Evolutionary conservation across 2,888 invertebrate genomes (phyloP), one percentile per base, ranked within the genome.

Genomic region (Cerastis leucographa): DNA sequence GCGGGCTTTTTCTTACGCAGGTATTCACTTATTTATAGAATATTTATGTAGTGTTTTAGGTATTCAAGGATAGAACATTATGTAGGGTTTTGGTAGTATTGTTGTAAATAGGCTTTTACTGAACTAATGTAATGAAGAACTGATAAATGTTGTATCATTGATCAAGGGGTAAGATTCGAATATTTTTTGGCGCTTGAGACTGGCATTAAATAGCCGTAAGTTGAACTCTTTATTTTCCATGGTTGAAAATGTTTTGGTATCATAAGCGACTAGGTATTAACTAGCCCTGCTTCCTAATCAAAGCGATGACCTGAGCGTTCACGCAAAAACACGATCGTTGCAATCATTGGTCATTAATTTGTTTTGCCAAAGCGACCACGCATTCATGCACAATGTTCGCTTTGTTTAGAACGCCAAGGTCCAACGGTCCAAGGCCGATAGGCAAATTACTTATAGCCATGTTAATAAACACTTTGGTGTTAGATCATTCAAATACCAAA

Each of bases 21-120:
- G 76, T 80, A 75, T 76, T 85, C 76, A 71, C 71, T 80, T 86
- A 86, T 83, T 86, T 83, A 83, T 80, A 65, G 44, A 42, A 74
- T 84, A 86, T 85, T 85, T 85, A 86, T 85, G 67, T 74, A 77
- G 51, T 76, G n/a, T 61, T 72, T 80, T 56, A 69, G 65, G 56
- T 59, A 74, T 81, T 81, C 73, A 51, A 83, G 56, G 73, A 42
- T 64, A 46, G n/a, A 17, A 17, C 54, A 61, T 82, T 64, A 80
- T 76, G 71, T 67, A 80, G 71, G 35, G 35, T 49, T 46, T 40
- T 42, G 25, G 64, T 49, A 19, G 70, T 71, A 82, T 67, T 79
- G 81, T 80, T 81, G 78, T 78, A 35, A 68, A 77, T 77, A 62
- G 51, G 19, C 17, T 65, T 66, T 40, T 29, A 6, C 14, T 51